Evolutionary conservation across 1,140 invertebrate species (phyloP).

Genomic region (Neodiprion lecontei): DNA sequence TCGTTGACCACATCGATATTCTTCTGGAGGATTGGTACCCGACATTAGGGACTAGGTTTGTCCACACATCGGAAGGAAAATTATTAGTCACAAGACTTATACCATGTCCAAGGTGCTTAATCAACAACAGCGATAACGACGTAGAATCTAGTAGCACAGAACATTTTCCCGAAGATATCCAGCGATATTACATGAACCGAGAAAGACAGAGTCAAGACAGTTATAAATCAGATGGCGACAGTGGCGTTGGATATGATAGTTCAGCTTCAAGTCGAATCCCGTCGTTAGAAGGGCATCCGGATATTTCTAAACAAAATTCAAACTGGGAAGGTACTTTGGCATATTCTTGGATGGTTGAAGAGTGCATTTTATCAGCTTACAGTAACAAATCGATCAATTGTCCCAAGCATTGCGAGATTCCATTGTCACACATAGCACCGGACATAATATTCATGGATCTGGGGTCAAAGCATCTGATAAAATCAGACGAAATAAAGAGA

Average conservation of each 20-base stretch:
- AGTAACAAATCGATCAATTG: conserved; percentile 74
- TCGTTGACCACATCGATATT: conserved; percentile 97
- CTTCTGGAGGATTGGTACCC: conserved; percentile 99
- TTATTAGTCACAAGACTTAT: conserved; percentile 94
- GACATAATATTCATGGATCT: conserved; percentile 92
- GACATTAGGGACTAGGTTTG: conserved; percentile 92
- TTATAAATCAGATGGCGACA: conserved; percentile 78
- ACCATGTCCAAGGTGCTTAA: conserved; percentile 87
- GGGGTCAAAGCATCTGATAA: conserved; percentile 78
- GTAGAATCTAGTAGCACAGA: conserved; percentile 47
- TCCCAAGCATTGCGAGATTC: conserved; percentile 76
- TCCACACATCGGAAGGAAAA: conserved; percentile 95
- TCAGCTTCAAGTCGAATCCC: conserved; percentile 77
- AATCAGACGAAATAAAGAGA: conserved; percentile 78
- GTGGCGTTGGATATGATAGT: conserved; percentile 78
- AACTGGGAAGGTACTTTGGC: conserved; percentile 50
- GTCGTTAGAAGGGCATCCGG: conserved; percentile 80
- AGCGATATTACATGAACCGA: conserved; percentile 32
- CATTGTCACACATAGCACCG: conserved; percentile 79
- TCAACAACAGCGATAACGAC: conserved; percentile 47
- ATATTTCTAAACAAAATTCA: conserved; percentile 46
- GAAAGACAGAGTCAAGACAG: conserved; percentile 70
- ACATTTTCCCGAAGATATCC: conserved; percentile 41
- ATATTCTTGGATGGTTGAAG: conserved; percentile 90
- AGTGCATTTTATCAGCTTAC: conserved; percentile 91